Base-by-base conservation (phyloP, 2,113 vertebrate genomes). In the Tenrec ecaudatus region DNA sequence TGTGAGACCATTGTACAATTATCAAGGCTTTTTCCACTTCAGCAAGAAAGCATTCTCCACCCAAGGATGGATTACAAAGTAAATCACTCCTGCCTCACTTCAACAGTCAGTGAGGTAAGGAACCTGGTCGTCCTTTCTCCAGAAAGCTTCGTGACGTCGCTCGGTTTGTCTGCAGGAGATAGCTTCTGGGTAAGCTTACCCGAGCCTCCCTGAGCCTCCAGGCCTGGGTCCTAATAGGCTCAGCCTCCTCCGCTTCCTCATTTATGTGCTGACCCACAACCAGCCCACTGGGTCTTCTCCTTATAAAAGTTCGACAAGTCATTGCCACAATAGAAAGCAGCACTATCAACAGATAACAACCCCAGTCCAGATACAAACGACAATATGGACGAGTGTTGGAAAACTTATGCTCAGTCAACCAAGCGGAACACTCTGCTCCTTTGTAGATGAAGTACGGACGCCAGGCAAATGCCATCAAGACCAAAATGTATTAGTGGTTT, bases 11-110 rank as follows among this genome's bases (percentile, higher is more conserved):
- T 94, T 93, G 38, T 89, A 66, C 78, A 96, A 62, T 87, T 71
- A 91, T 71, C 16, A 23, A 76, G 38, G 58, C 29, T 85, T 73
- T 87, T 75, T 88, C 82, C 29, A 33, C 79, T 86, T 38, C n/a
- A 53, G 73, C 89, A 88, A 91, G 43, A 85, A 92, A 31, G 7
- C 57, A 75, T 89, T 89, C 38, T 62, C 60, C 82, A 91, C 82
- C 53, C 0, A 4, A 69, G 64, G 38, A 79, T 40, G n/a, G 31
- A 85, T 89, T 75, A 40, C 25, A 83, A 62, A 92, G 87, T 40
- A 96, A 43, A 92, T 36, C 82, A 40, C 91, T 73, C 77, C 87
- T 92, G 57, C 36, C 33, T 92, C 64, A 92, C 79, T 43, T 79
- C 62, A 87, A 95, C 92, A 76, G 58, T 53, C 84, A 62, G 58